phyloP scores from a whole-genome alignment of 2,113 vertebrate genomes.

The Montifringilla adamsi region DNA sequence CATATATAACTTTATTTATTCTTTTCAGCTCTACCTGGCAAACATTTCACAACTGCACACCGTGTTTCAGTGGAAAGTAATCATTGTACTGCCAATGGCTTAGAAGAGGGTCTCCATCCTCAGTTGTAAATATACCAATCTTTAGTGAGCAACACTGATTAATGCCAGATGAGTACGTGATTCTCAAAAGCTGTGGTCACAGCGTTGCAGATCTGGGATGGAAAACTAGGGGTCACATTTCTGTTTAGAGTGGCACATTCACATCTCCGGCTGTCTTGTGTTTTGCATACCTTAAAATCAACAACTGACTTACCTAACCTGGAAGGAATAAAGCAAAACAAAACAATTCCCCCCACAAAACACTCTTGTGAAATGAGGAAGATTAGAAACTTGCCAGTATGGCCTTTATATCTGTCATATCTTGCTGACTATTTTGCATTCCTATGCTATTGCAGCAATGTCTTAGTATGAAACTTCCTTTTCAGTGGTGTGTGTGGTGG shows the following conservation, averaged over 20 bases:
- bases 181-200: not conserved
- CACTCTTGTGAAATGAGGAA: not conserved
- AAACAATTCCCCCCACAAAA: not conserved
- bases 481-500: not conserved
- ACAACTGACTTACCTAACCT: not conserved
- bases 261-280: not conserved
- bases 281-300: constrained; percentile 7
- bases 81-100: not conserved
- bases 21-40: not conserved
- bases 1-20: not conserved
- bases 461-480: not conserved
- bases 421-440: constrained; percentile 18
- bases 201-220: not conserved
- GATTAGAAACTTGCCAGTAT: not conserved
- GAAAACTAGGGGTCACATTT: not conserved
- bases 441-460: not conserved
- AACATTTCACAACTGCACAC: not conserved
- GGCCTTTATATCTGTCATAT: not conserved
- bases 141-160: not conserved
- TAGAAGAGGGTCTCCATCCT: not conserved
- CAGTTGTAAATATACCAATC: not conserved
- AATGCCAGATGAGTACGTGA: not conserved
- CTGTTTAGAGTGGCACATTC: not conserved
- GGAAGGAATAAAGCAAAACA: not conserved
- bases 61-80: not conserved